These are phyloP conservation scores for Dexiosoma caninum DNA, from an alignment of 2,888 invertebrate species.

Conservation along the genomic window DNA sequence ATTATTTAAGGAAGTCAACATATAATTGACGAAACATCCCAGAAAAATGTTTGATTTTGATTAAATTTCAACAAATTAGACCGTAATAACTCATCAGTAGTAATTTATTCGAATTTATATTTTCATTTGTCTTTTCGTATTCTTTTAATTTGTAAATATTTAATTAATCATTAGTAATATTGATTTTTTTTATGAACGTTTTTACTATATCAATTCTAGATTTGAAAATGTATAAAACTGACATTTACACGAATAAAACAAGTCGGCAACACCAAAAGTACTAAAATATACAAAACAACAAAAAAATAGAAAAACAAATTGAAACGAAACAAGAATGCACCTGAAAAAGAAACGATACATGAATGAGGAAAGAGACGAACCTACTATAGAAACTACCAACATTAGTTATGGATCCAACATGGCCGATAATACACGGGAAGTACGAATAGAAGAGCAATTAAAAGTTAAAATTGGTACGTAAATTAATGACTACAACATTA, in stretches of 20 bases:
- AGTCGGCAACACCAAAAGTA: background rate
- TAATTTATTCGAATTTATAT: no score
- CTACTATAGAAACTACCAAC: constrained; percentile 69
- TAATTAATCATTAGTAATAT: no score
- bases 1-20: no score
- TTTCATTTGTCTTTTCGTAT: no score
- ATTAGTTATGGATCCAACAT: constrained; percentile 90
- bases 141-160: no score
- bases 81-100: no score
- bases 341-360: constrained; percentile 75
- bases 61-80: no score
- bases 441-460: constrained; percentile 94
- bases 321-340: constrained; percentile 70
- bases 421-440: constrained; percentile 93
- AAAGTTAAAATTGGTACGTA: constrained; percentile 95
- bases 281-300: background rate
- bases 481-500: constrained; percentile 67
- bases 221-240: background rate
- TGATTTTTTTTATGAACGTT: no score
- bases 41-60: no score
- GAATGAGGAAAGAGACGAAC: constrained; percentile 69
- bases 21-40: no score
- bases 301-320: background rate
- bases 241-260: background rate
- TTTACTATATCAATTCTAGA: no score